Evolutionary conservation across 2,888 invertebrate species (phyloP).

Genomic region (Dasypolia templi): DNA sequence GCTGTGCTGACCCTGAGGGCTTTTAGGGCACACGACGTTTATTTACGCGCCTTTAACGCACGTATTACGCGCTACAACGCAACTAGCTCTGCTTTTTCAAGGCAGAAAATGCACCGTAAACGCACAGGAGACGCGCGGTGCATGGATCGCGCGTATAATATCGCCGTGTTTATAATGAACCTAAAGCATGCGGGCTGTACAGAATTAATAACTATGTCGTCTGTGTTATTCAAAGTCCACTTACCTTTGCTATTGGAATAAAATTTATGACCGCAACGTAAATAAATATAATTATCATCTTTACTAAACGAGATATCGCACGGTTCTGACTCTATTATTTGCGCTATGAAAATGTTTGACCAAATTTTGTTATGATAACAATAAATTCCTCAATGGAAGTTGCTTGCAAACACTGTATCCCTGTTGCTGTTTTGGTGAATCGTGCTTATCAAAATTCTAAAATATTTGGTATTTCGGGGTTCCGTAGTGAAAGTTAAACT

Average conservation of each 20-base stretch:
- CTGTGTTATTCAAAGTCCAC: slow-evolving; percentile 3
- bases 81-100: not conserved
- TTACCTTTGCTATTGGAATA: slow-evolving; percentile 50
- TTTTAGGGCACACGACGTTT: not conserved
- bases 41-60: not conserved
- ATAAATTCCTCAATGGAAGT: slow-evolving; percentile 45
- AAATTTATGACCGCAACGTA: slow-evolving; percentile 40
- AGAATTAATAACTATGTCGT: not conserved
- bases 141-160: not conserved
- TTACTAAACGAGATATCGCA: slow-evolving; percentile 8
- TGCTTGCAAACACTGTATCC: slow-evolving; percentile 35
- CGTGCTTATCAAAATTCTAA: not conserved
- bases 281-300: slow-evolving; percentile 23
- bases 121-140: not conserved
- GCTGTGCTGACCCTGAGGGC: not conserved
- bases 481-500: slow-evolving; percentile 7
- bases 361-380: slow-evolving; percentile 51
- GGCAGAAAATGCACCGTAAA: not conserved
- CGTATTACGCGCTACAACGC: not conserved
- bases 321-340: slow-evolving; percentile 33
- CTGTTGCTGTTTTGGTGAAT: slow-evolving; percentile 28
- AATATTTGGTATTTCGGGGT: slow-evolving; percentile 3
- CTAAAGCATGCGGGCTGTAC: not conserved
- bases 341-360: slow-evolving; percentile 13
- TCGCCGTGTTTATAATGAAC: not conserved